Base-by-base conservation (phyloP, 2,888 invertebrate genomes). In the Deilephila porcellus region DNA sequence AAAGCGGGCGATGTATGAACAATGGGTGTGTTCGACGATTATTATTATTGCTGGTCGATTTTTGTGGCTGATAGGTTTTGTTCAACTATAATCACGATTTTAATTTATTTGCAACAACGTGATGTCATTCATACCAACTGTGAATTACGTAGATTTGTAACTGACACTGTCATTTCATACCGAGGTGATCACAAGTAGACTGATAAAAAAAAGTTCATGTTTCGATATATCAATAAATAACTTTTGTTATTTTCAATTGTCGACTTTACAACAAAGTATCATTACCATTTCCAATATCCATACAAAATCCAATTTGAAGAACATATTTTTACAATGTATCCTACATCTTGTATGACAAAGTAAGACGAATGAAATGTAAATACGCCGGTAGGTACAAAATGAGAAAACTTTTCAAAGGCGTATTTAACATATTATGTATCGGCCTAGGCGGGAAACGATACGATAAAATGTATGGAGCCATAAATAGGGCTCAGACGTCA, bases 361-460 rank as follows among this genome's bases (percentile, higher is more conserved):
- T 60, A 29, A 60, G 60, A 29, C 29, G 60, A 60, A 60, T 60
- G 25, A 29, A 60, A 60, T 60, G 60, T 60, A 29, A 60, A 60
- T 29, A 60, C 3, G 4, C 14, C 4, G 14, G 20, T 25, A 60
- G 17, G 60, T 29, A 67, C 2, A 17, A 67, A 67, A 67, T 25
- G 3, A 64, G 52, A 67, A 67, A 25, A 52, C 29, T 52, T n/a
- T n/a, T 64, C 37, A 64, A 64, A 64, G 64, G 25, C 17, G 76
- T 81, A 81, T 80, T 67, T 80, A 81, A 77, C 74, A 60, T 60
- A 75, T 77, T 60, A 75, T 77, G 75, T 78, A 74, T 76, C 60
- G 72, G 79, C 81, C 83, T 83, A 83, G 82, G 82, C 80, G 34
- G 81, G 81, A 82, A 80, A 77, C 79, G 71, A 77, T 76, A 71